Base-by-base conservation (phyloP, 2,888 invertebrate genomes). In the Merodon equestris region DNA sequence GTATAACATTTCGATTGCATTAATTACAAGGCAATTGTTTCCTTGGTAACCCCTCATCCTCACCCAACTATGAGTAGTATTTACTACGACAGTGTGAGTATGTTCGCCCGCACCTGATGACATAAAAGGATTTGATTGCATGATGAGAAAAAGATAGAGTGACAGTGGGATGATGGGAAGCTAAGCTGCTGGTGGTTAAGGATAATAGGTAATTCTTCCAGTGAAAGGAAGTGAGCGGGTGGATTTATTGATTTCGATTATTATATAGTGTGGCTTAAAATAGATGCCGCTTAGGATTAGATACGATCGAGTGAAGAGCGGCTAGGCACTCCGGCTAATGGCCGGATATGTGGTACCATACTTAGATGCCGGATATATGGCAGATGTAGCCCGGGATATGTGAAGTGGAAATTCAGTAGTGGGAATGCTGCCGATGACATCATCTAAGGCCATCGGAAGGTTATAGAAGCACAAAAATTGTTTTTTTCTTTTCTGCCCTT, bases 241-340 rank as follows among this genome's bases (percentile, higher is more conserved):
- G 45, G 44, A 14, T 70, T 64, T 70, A 79, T 79, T 60, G 79
- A 79, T 79, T 64, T 60, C 27, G 27, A 74, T 67, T 67, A 54
- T 77, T 54, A 47, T 68, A 64, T 64, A 70, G 70, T 60, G 60
- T 56, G 58, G 45, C 70, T 79, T 79, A 79, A 79, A 79, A 79
- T 79, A 79, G 79, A 74, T 79, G 73, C 60, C 64, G 60, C 73
- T 73, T 64, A 66, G 64, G 79, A 74, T 74, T 74, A 79, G 73
- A 74, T 70, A 27, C 60, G 51, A 54, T 70, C 58, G 50, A 70
- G 13, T 74, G 45, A 68, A 64, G 72, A 50, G 13, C 15, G 36
- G 3, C 27, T 27, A 27, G 7, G 27, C 27, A 27, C 27, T 27
- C 27, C 7, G 47, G 15, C 36, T 27, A 48, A 48, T 57, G 53